phyloP scores from a whole-genome alignment of 2,797 vertebrate genomes.

The Etheostoma nigrum region DNA sequence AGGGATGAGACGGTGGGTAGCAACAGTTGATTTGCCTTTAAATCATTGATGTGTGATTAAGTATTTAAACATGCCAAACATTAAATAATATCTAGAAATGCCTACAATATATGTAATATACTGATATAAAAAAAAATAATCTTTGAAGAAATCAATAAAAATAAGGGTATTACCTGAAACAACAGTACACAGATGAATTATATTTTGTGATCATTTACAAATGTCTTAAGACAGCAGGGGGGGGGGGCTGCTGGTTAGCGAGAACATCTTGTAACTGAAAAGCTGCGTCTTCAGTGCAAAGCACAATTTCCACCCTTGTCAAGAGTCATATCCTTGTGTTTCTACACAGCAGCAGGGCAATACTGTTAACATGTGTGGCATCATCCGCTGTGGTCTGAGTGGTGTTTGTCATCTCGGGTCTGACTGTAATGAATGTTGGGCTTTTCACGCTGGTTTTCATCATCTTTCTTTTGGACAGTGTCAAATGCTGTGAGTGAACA shows the following conservation, averaged over 20 bases:
- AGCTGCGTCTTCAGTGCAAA: slow-evolving; percentile 55
- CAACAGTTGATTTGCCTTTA: neutral
- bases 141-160: slow-evolving; percentile 34
- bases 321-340: slow-evolving; percentile 41
- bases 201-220: slow-evolving; percentile 31
- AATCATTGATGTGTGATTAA: slow-evolving; percentile 1
- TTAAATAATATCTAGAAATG: neutral
- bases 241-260: slow-evolving; percentile 39
- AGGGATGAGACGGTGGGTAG: slow-evolving; percentile 1
- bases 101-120: neutral
- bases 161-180: slow-evolving; percentile 27
- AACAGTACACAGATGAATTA: slow-evolving; percentile 21
- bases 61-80: neutral
- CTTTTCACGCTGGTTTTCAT: slow-evolving; percentile 69
- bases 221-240: slow-evolving; percentile 49
- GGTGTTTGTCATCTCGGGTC: slow-evolving; percentile 58
- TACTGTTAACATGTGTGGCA: slow-evolving; percentile 58
- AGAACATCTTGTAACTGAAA: slow-evolving; percentile 59
- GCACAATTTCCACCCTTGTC: slow-evolving; percentile 42
- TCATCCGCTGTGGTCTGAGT: slow-evolving; percentile 50
- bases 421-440: slow-evolving; percentile 70
- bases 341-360: slow-evolving; percentile 31
- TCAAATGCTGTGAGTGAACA: slow-evolving; percentile 62
- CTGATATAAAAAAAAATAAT: slow-evolving; percentile 27
- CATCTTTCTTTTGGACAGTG: slow-evolving; percentile 67